A percentile compares a stretch with the other conserved stretches of the same genome.
phyloP scores from a whole-genome alignment of 2,888 invertebrate species.

The Lottia scabra region DNA sequence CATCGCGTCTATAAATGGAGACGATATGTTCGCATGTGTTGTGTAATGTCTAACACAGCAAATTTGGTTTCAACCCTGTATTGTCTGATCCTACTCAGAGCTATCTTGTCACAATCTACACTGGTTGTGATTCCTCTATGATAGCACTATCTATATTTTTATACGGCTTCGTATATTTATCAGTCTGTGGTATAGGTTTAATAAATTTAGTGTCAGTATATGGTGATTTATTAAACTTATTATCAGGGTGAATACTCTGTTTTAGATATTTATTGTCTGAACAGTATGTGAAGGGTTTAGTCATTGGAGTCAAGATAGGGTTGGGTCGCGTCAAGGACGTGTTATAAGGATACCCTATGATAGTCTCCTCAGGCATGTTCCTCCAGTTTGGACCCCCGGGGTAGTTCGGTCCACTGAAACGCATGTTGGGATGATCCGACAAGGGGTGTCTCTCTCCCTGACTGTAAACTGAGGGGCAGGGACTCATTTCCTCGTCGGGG shows the following conservation, averaged over 20 bases:
- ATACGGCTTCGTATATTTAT: background rate
- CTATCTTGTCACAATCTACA: background rate
- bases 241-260: background rate
- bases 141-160: slow-evolving; percentile 9
- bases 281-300: slow-evolving; percentile 30
- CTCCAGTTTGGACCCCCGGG: slow-evolving; percentile 10
- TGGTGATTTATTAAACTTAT: background rate
- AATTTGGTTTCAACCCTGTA: too few relatives aligned
- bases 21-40: too few relatives aligned
- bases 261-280: slow-evolving; percentile 15
- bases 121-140: background rate
- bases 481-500: slow-evolving; percentile 38
- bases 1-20: too few relatives aligned
- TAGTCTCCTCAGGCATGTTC: slow-evolving; percentile 23
- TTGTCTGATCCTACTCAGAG: background rate
- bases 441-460: slow-evolving; percentile 14
- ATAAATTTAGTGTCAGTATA: background rate
- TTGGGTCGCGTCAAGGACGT: slow-evolving; percentile 32
- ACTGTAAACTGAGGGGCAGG: slow-evolving; percentile 23
- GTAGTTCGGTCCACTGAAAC: slow-evolving; percentile 7
- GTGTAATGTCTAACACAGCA: background rate
- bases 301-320: slow-evolving; percentile 26
- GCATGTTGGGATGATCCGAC: background rate
- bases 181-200: background rate
- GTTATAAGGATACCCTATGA: slow-evolving; percentile 30